Percentiles rank a stretch among this genome's conserved stretches.
These are phyloP conservation scores for Cervus canadensis DNA, from an alignment of 2,113 vertebrate genomes.

Conservation along the genomic window DNA sequence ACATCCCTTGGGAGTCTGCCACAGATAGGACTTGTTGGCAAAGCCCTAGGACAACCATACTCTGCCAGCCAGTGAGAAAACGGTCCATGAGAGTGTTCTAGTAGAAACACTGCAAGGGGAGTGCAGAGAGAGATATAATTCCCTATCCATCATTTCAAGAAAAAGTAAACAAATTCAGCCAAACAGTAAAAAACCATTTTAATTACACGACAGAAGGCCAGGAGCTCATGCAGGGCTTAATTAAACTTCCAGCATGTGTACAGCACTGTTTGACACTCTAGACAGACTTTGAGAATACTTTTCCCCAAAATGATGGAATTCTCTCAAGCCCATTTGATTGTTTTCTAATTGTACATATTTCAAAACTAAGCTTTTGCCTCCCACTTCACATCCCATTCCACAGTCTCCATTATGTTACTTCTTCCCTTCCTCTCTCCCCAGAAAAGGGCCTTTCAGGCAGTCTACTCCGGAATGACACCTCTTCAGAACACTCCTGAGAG, in stretches of 20 bases:
- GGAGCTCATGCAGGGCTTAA: not conserved
- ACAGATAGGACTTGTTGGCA: not conserved
- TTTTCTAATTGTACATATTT: not conserved
- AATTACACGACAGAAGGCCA: constrained; percentile 19
- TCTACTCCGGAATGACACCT: not conserved
- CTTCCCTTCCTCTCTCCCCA: not conserved
- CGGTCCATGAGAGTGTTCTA: not conserved
- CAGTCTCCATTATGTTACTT: not conserved
- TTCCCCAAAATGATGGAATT: not conserved
- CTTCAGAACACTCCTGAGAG: not conserved
- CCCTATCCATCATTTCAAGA: not conserved
- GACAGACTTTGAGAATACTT: not conserved
- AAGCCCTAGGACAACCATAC: not conserved
- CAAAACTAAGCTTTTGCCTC: not conserved
- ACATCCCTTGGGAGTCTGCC: not conserved
- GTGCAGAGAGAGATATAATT: constrained; percentile 6
- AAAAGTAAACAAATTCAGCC: constrained; percentile 34
- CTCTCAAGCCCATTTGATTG: not conserved
- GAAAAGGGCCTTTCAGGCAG: not conserved
- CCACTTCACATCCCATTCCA: not conserved
- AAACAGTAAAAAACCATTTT: constrained; percentile 24
- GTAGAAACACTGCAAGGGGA: not conserved
- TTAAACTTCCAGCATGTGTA: not conserved
- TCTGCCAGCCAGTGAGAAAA: not conserved
- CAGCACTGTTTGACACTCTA: not conserved